These are phyloP conservation scores for Lutjanus campechanus DNA, from an alignment of 2,797 vertebrate species.

Conservation along the genomic window DNA sequence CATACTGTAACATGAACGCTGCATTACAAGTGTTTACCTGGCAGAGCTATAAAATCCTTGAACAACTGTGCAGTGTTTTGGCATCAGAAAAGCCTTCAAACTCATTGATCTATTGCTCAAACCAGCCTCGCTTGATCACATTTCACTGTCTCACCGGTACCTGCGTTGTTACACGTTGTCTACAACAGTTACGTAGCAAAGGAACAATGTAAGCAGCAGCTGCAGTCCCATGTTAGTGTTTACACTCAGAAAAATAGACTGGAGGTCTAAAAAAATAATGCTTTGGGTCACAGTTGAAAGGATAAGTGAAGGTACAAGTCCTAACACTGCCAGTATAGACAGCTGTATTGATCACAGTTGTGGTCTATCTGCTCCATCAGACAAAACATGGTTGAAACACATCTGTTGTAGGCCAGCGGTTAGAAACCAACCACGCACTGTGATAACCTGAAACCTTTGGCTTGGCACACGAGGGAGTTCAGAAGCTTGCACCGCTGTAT, in stretches of 20 bases:
- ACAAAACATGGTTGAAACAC: slow-evolving; percentile 20
- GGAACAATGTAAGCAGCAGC: not conserved
- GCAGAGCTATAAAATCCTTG: not conserved
- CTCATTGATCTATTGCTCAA: not conserved
- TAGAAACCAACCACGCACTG: slow-evolving; percentile 8
- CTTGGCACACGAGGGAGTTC: slow-evolving; percentile 57
- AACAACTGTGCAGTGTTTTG: not conserved
- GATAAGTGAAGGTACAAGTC: not conserved
- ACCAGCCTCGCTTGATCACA: not conserved
- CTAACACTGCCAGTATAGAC: not conserved
- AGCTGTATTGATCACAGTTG: not conserved
- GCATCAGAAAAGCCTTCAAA: not conserved
- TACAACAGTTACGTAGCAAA: not conserved
- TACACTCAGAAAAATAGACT: not conserved
- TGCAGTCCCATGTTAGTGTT: not conserved
- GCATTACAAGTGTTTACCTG: not conserved
- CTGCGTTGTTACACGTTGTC: not conserved
- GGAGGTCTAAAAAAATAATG: not conserved
- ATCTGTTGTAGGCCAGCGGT: not conserved
- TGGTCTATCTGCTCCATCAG: not conserved
- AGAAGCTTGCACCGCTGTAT: slow-evolving; percentile 50
- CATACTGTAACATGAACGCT: not conserved
- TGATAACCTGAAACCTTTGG: slow-evolving; percentile 45
- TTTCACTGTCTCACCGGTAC: not conserved
- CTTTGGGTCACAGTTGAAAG: not conserved